Base-by-base conservation (phyloP, 2,797 vertebrate genomes). In the Heteromormyrus szaboi region DNA sequence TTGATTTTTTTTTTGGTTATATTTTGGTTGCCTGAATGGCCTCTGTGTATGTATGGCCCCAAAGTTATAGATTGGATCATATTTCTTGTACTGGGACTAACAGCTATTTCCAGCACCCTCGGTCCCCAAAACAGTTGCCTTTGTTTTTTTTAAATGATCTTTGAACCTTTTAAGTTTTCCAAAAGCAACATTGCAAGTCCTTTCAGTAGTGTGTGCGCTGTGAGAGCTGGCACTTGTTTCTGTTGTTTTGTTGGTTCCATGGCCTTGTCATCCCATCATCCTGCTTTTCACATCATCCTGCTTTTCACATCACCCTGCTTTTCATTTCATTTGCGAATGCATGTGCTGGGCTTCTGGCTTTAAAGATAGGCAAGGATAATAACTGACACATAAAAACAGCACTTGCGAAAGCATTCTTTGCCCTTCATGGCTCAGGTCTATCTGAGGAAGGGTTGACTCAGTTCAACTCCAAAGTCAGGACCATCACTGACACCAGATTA, bases 401-500 rank as follows among this genome's bases (percentile, higher is more conserved):
- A 88, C 86, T 91, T 86, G 37, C 0, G 72, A 79, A 89, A 89
- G 88, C 65, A 54, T 72, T 41, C 59, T 86, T 79, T 53, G 41
- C 76, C 85, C 86, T 79, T 87, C 33, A 44, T 81, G 41, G 76
- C 76, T 50, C 53, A 44, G 89, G 37, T 87, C 48, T 65, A 51
- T 44, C 51, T 72, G 62, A 37, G 90, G 92, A 91, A 90, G 92
- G 91, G 92, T 88, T 89, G 17, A 90, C 88, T 90, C 91, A 37
- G 88, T 90, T 29, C 41, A 62, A 25, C 87, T 92, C 91, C 89
- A 89, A 87, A n/a, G 87, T 90, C 91, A 88, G 91, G 79, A 91
- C n/a, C 87, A 90, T 93, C 91, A 92, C 85, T 90, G 91, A 93
- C 90, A 91, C 90, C 90, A 91, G 87, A 81, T 91, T 22, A 91